Evolutionary conservation across 2,113 vertebrate species (phyloP), one percentile per base, ranked within the genome.

Genomic region (Marcusenius ussheri): DNA sequence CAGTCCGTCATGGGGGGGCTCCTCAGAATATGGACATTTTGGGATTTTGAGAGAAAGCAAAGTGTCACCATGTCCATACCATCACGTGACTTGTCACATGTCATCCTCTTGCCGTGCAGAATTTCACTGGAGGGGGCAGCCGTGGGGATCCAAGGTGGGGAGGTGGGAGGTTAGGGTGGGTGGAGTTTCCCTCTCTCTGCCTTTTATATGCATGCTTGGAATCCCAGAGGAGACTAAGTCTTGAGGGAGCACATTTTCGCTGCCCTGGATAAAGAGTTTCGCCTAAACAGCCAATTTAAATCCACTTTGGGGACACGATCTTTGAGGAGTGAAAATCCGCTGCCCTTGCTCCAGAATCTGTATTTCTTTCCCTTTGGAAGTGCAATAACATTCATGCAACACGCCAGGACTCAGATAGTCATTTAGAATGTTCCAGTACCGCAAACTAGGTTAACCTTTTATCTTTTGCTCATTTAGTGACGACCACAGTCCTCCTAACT

Each of bases 211-310:
- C 83, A n/a, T 47, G 5, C 15, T n/a, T 84, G 45, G 42, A 84
- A 46, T n/a, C 83, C 83, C 39, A 11, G 45, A 84, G 83, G 45
- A 84, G 19, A 47, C 46, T 4, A n/a, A 42, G 21, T 46, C 83
- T 24, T 47, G 42, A 4, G 83, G 45, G 83, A 84, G 42, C 42
- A 24, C 1, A 24, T 84, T 47, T 84, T 47, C 8, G 10, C 21
- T 84, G 42, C 4, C 13, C 21, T 24, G 83, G 83, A 46, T 84
- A 84, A 45, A 83, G 35, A 45, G 77, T 83, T 83, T 45, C 3
- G 3, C 39, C 77, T 83, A 83, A 84, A 84, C 83, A 84, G 83
- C 21, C 45, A 84, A 84, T 84, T 84, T 84, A 84, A 84, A 46
- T 47, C 83, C 21, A 84, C 83, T 84, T 84, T 21, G 42, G 45